Evolutionary conservation across 2,797 vertebrate species (phyloP), one percentile per base, ranked within the genome.

Genomic region (Danio aesculapii): DNA sequence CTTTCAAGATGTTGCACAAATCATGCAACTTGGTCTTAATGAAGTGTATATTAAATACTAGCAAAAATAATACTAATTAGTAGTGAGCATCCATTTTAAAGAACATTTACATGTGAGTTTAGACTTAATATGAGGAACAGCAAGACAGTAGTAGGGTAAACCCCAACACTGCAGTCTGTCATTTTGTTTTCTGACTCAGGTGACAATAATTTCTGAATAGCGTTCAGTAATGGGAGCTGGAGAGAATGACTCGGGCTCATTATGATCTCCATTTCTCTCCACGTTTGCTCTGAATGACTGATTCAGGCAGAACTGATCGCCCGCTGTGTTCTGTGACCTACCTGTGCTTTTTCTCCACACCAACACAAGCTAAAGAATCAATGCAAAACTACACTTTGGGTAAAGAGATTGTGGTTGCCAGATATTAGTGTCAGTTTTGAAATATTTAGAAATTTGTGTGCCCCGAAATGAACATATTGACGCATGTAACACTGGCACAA

Each of bases 181-280:
- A 53, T 90, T 84, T 86, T 90, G 88, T 93, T 91, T 91, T 92
- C 88, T 81, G 88, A 91, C 90, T 94, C 93, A 90, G 90, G 93
- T 91, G 91, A 94, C 92, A 92, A 92, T 93, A 93, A 93, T 91
- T 94, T 93, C 91, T 94, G 93, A 94, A 93, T 90, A 91, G 87
- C 91, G 90, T 93, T 88, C 89, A 87, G 86, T 94, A 93, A 94
- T 93, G 92, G 91, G 92, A 93, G 91, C 88, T 89, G 92, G 88
- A 91, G 91, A 88, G 91, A 94, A 94, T 93, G 92, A 89, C 93
- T 91, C 89, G 87, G 89, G 89, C 82, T 93, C 93, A 93, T 93
- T 92, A 93, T 92, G 91, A 92, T 91, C 90, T 91, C 90, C 90
- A 91, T 93, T 93, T 93, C 90, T 91, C 89, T 87, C 88, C 85